phyloP scores from a whole-genome alignment of 2,113 vertebrate species.

The Electrona antarctica region DNA sequence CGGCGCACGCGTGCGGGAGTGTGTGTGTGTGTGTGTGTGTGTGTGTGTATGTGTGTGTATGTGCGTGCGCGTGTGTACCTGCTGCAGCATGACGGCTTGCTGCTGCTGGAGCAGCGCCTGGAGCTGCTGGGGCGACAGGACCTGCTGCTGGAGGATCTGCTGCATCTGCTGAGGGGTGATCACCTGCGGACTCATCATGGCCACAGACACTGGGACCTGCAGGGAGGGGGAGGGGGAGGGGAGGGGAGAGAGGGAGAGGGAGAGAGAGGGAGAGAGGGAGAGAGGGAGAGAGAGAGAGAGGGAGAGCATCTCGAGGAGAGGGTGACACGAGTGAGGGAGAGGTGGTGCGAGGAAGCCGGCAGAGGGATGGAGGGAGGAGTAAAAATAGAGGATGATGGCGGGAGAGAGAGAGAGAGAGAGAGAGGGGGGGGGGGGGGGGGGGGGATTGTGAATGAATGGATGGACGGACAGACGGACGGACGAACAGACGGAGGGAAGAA shows the following conservation, averaged over 20 bases:
- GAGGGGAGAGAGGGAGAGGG: slow-evolving; percentile 17
- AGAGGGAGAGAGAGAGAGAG: slow-evolving; percentile 1
- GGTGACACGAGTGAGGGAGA: too few species aligned
- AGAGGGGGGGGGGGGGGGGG: too few species aligned
- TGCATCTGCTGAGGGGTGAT: slow-evolving; percentile 99
- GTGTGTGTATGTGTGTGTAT: background rate
- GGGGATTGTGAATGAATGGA: too few species aligned
- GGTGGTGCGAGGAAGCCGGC: too few species aligned
- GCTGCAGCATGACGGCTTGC: slow-evolving; percentile 98
- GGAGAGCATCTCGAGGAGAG: too few species aligned
- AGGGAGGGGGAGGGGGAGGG: background rate
- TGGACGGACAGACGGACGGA: too few species aligned
- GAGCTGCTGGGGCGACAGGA: slow-evolving; percentile 97
- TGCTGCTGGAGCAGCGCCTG: slow-evolving; percentile 98
- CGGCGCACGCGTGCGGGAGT: too few species aligned
- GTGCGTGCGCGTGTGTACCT: slow-evolving; percentile 78
- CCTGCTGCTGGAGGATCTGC: slow-evolving; percentile 99
- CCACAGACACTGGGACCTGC: slow-evolving; percentile 98
- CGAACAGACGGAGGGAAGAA: too few species aligned
- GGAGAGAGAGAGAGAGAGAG: too few species aligned
- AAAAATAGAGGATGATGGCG: too few species aligned
- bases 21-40: background rate
- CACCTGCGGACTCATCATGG: slow-evolving; percentile 99
- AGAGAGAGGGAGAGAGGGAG: slow-evolving; percentile 36
- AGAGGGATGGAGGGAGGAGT: too few species aligned